phyloP scores from a whole-genome alignment of 2,113 vertebrate genomes.

The Equus przewalskii region DNA sequence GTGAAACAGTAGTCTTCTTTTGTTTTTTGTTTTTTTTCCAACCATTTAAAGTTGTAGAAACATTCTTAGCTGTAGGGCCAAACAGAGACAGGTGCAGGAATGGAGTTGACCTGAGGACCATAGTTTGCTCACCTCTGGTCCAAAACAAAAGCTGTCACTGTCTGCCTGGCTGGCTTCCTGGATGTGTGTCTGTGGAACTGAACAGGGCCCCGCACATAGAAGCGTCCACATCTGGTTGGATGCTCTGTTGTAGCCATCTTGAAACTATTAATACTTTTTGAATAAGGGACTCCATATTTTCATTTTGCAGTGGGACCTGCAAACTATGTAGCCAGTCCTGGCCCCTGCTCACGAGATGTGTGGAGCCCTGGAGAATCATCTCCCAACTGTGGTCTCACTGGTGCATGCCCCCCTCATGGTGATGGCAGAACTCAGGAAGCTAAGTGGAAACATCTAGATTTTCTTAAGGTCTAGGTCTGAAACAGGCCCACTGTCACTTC shows the following conservation, averaged over 20 bases:
- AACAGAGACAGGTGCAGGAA: background rate
- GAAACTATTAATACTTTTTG: background rate
- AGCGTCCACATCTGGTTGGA: background rate
- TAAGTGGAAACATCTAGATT: background rate
- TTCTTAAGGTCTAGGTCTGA: background rate
- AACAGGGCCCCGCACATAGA: background rate
- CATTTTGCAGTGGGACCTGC: background rate
- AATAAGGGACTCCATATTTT: background rate
- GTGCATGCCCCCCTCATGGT: rapidly evolving
- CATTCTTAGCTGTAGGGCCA: background rate
- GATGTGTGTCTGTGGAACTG: background rate
- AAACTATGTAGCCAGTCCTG: background rate
- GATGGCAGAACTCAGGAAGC: background rate
- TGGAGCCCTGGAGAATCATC: background rate
- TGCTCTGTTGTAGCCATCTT: background rate
- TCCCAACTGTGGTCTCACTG: background rate
- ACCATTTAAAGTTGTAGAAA: background rate
- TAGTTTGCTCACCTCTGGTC: background rate
- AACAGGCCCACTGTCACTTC: background rate
- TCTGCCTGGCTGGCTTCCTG: background rate
- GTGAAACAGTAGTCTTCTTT: background rate
- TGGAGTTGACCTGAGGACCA: background rate
- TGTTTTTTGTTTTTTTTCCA: background rate
- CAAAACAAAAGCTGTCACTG: background rate
- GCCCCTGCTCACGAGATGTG: background rate